Conservation (phyloP, 2,888 invertebrate species). For the Synanthedon myopaeformis region DNA sequence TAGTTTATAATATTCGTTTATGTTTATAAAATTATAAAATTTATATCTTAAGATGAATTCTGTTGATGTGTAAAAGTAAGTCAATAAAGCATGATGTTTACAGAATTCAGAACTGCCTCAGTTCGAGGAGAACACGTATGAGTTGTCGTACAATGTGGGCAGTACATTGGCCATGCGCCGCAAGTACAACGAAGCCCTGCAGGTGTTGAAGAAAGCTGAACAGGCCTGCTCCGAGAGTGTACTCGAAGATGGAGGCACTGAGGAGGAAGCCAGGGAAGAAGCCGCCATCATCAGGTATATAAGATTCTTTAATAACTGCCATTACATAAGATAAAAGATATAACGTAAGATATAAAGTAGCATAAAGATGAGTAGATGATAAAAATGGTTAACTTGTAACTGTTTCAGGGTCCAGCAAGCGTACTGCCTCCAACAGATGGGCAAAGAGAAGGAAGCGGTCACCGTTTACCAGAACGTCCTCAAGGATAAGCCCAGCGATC, state of each 20-base stretch:
- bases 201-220: conserved; percentile 85
- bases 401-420: conserved; percentile 83
- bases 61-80: too few relatives aligned
- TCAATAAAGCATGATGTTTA: too few relatives aligned
- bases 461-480: conserved; percentile 84
- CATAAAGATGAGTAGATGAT: too few relatives aligned
- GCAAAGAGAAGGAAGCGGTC: conserved; percentile 87
- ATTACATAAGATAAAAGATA: background rate
- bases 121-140: conserved; percentile 78
- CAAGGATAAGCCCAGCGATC: conserved; percentile 91
- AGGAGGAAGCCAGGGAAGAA: conserved; percentile 96
- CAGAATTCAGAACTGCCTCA: conserved; percentile 34
- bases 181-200: conserved; percentile 81
- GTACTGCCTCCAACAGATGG: conserved; percentile 88
- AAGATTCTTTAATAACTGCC: background rate
- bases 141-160: conserved; percentile 91
- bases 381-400: background rate
- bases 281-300: conserved; percentile 84
- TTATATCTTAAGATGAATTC: too few relatives aligned
- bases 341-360: too few relatives aligned
- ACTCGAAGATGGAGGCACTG: conserved; percentile 89
- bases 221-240: conserved; percentile 85
- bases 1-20: too few relatives aligned
- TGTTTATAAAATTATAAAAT: too few relatives aligned
- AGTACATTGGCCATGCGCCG: conserved; percentile 83